Evolutionary conservation across 2,888 invertebrate species (phyloP), one percentile per base, ranked within the genome.

Genomic region (Operophtera brumata): DNA sequence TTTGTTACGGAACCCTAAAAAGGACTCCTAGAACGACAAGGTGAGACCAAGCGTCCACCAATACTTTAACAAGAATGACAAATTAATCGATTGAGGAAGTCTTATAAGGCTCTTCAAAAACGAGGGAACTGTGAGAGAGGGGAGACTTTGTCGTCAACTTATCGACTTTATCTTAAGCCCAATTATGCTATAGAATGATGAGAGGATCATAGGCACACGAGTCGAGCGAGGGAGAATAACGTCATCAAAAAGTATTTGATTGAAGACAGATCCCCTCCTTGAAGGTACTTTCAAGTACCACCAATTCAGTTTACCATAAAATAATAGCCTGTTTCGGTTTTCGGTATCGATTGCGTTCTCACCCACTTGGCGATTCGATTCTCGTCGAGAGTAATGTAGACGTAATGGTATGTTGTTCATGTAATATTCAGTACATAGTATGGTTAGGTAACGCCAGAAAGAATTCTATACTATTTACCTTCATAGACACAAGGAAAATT

Each of bases 341-440:
- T 41, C 25, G 25, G 40, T 62, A 64, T 64, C 59, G 62, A 64
- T 64, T 57, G 47, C 58, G 53, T 44, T 34, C 42, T 28, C 51
- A 47, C 43, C 52, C 43, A 54, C 62, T 62, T 61, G 51, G 44
- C 47, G 51, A 59, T 64, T 57, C 64, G 47, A 49, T 43, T 59
- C 64, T 51, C 62, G 64, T 55, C 53, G 51, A 47, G 45, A 51
- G 47, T 58, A 48, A 57, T 52, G 43, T 50, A 46, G 35, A 35
- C 40, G 42, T 55, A 52, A 59, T 52, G 51, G 46, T 41, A 47
- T 51, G 48, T 47, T 43, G 44, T 49, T 62, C 64, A 62, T 64
- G 64, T 49, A 59, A 64, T 61, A 64, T 64, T 64, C 64, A 64
- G 51, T 36, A 53, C 49, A 54, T 28, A 50, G 40, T 49, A 39